Conservation (phyloP, 2,888 invertebrate genomes). For the Acrobasis suavella region DNA sequence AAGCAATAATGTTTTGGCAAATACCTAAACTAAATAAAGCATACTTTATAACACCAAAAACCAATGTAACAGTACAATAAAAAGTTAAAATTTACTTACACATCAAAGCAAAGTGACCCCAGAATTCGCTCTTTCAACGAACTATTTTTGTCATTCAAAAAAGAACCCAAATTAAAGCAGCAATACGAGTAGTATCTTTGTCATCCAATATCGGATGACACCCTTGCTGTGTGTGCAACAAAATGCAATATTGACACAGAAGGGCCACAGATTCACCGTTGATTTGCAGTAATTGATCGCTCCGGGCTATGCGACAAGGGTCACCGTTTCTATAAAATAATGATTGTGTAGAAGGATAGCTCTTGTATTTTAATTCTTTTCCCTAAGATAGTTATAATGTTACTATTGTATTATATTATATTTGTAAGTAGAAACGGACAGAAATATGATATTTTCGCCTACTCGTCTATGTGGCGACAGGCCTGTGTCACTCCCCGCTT, state of each 20-base stretch:
- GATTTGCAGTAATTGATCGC: constrained; percentile 69
- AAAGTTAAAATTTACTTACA: neutral
- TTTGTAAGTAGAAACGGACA: neutral
- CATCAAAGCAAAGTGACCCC: constrained; percentile 3
- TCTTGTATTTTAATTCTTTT: neutral
- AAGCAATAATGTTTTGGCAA: no score
- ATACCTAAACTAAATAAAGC: neutral
- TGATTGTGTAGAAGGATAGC: neutral
- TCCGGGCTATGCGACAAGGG: constrained; percentile 46
- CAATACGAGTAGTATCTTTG: neutral
- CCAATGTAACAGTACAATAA: neutral
- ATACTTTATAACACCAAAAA: neutral
- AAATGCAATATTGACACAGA: constrained; percentile 47
- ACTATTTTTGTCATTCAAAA: constrained; percentile 1
- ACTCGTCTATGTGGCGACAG: no score
- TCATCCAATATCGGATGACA: constrained; percentile 10
- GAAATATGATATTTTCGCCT: no score
- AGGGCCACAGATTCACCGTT: constrained; percentile 62
- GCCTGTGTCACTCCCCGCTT: no score
- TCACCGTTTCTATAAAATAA: constrained; percentile 23
- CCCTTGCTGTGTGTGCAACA: constrained; percentile 11
- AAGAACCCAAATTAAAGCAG: neutral
- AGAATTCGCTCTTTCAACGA: neutral
- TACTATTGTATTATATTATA: neutral
- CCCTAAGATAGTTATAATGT: neutral